Conservation (phyloP, 2,797 vertebrate genomes). For the Eupleurogrammus muticus region DNA sequence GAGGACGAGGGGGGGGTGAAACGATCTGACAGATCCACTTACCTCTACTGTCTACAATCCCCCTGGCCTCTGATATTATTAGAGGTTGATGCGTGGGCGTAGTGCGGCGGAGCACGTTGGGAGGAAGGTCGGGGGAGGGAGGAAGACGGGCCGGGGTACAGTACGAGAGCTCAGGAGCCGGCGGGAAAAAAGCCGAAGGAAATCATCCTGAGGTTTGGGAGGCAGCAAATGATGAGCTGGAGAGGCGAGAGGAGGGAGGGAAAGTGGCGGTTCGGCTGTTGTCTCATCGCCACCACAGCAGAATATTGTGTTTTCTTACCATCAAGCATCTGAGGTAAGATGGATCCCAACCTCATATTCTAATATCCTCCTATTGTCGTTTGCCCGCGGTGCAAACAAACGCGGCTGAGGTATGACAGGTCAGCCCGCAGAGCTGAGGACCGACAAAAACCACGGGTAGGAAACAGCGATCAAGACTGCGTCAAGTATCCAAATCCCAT, state of each 20-base stretch:
- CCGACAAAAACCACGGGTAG: conserved; percentile 38
- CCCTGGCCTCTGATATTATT: conserved; percentile 64
- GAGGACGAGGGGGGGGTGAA: conserved; percentile 58
- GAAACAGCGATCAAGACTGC: conserved; percentile 14
- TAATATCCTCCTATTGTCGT: conserved; percentile 47
- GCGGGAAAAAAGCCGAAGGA: conserved; percentile 49
- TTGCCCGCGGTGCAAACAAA: conserved; percentile 32
- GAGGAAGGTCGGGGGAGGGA: background rate
- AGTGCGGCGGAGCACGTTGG: background rate
- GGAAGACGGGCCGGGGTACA: conserved; percentile 2
- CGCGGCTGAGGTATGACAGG: conserved; percentile 21
- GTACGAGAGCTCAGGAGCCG: conserved; percentile 32
- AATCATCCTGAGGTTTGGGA: conserved; percentile 64
- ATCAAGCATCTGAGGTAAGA: conserved; percentile 20
- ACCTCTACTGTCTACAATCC: conserved; percentile 61
- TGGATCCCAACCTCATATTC: conserved; percentile 38
- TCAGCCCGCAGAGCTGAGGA: conserved; percentile 39
- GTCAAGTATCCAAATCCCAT: conserved; percentile 16
- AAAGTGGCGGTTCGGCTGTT: conserved; percentile 4
- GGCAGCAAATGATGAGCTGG: conserved; percentile 58
- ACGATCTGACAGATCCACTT: conserved; percentile 77
- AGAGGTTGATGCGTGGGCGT: conserved; percentile 51
- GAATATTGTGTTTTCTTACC: conserved; percentile 44
- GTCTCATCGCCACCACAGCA: conserved; percentile 38
- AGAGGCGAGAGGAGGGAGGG: background rate